These are phyloP conservation scores for Macropodus opercularis DNA, from an alignment of 2,797 vertebrate genomes.

Conservation along the genomic window DNA sequence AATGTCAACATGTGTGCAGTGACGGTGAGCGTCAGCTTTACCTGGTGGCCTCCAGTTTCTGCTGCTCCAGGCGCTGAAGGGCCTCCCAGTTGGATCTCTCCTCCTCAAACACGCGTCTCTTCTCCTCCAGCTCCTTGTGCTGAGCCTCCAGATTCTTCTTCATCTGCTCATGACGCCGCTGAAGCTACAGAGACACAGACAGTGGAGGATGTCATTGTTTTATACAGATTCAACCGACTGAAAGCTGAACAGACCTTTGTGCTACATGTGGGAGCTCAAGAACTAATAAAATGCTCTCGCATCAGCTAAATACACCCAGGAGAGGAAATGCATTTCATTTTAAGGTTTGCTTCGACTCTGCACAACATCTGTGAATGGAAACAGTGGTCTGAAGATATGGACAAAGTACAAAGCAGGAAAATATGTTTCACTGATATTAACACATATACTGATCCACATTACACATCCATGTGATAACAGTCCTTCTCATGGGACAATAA, in stretches of 20 bases:
- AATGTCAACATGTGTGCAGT: too few relatives aligned
- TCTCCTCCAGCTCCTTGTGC: conserved; percentile 96
- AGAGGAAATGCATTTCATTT: too few relatives aligned
- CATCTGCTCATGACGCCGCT: conserved; percentile 97
- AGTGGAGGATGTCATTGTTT: background rate
- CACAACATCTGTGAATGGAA: too few relatives aligned
- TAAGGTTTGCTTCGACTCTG: too few relatives aligned
- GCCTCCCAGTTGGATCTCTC: conserved; percentile 94
- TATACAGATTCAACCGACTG: background rate
- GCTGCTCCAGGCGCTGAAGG: conserved; percentile 95
- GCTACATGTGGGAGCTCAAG: background rate
- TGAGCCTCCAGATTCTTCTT: conserved; percentile 98
- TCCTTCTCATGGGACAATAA: too few relatives aligned
- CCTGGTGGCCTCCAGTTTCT: conserved; percentile 91
- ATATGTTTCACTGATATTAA: too few relatives aligned
- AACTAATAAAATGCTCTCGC: too few relatives aligned
- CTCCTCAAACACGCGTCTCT: conserved; percentile 94
- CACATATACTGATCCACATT: too few relatives aligned
- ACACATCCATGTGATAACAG: too few relatives aligned
- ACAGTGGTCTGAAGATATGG: too few relatives aligned
- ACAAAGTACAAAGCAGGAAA: too few relatives aligned
- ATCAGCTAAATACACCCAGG: background rate
- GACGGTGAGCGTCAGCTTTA: conserved; percentile 39
- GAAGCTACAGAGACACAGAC: conserved; percentile 80
- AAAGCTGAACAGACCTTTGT: background rate